These are phyloP conservation scores for Prietella phreatophila DNA, from an alignment of 2,113 vertebrate genomes.

Conservation along the genomic window DNA sequence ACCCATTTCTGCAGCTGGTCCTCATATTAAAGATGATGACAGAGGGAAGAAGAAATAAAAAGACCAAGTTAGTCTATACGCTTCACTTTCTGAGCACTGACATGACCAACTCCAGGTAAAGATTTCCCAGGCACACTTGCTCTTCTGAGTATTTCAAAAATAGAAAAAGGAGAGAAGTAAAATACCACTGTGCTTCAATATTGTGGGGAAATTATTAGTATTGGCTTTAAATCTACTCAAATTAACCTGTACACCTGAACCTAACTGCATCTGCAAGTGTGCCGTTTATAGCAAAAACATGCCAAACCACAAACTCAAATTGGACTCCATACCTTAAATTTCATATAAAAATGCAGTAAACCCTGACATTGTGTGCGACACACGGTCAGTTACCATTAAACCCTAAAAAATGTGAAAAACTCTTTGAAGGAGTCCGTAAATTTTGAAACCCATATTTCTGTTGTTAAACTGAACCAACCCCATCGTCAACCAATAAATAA, in stretches of 20 bases:
- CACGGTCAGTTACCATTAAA: slow-evolving; percentile 40
- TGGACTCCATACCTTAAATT: slow-evolving; percentile 49
- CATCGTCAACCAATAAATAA: slow-evolving; percentile 33
- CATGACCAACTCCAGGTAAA: slow-evolving; percentile 45
- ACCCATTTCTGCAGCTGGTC: slow-evolving; percentile 51
- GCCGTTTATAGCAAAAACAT: slow-evolving; percentile 41
- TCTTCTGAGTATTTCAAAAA: slow-evolving; percentile 43
- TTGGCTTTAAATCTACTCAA: neutral
- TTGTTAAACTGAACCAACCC: slow-evolving; percentile 37
- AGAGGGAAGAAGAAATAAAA: neutral
- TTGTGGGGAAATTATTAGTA: slow-evolving; percentile 24
- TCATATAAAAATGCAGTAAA: slow-evolving; percentile 23
- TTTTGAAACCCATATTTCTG: slow-evolving; percentile 43
- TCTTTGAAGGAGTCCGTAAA: slow-evolving; percentile 40
- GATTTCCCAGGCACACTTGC: slow-evolving; percentile 48
- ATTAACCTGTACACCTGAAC: slow-evolving; percentile 6
- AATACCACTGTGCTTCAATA: slow-evolving; percentile 25
- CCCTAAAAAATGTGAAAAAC: slow-evolving; percentile 26
- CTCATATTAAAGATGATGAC: slow-evolving; percentile 11
- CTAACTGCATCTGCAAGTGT: slow-evolving; percentile 42
- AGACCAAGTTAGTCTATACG: slow-evolving; percentile 44
- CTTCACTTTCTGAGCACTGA: slow-evolving; percentile 24
- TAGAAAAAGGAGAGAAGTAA: slow-evolving; percentile 1
- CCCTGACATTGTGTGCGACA: slow-evolving; percentile 2
- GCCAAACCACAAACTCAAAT: slow-evolving; percentile 49